Conservation (phyloP, 2,888 invertebrate species). For the Galerucella pusilla region DNA sequence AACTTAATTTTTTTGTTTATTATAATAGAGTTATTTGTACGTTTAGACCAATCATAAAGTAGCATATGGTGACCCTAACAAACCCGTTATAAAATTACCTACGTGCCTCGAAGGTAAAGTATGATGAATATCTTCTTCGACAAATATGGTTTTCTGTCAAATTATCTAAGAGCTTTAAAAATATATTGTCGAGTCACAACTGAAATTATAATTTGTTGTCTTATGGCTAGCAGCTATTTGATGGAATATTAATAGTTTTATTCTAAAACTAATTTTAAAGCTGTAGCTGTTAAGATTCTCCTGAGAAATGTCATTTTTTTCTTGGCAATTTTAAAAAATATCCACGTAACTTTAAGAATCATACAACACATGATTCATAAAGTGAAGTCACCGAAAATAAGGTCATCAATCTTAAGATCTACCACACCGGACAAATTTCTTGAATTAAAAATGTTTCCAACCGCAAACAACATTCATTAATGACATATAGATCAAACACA, state of each 20-base stretch:
- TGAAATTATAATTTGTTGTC: not conserved
- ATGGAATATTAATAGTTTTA: not conserved
- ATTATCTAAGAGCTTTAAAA: constrained; percentile 3
- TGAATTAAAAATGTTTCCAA: not conserved
- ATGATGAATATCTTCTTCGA: constrained; percentile 28
- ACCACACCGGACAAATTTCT: not conserved
- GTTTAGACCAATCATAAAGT: not conserved
- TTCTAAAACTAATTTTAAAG: too few species aligned
- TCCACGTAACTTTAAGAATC: not conserved
- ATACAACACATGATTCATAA: not conserved
- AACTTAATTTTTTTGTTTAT: not conserved
- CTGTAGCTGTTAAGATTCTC: too few species aligned
- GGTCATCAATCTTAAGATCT: constrained; percentile 8
- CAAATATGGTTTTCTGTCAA: constrained; percentile 31
- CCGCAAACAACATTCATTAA: not conserved
- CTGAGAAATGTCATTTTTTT: too few species aligned
- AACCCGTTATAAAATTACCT: constrained; percentile 18
- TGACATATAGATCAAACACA: constrained; percentile 14
- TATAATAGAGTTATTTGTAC: not conserved
- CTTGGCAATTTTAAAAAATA: not conserved
- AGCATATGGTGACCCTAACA: not conserved
- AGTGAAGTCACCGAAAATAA: not conserved
- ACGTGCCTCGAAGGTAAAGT: constrained; percentile 23
- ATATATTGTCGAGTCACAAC: not conserved
- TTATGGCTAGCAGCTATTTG: not conserved